phyloP scores from a whole-genome alignment of 2,113 vertebrate species.

The Oreochromis aureus region DNA sequence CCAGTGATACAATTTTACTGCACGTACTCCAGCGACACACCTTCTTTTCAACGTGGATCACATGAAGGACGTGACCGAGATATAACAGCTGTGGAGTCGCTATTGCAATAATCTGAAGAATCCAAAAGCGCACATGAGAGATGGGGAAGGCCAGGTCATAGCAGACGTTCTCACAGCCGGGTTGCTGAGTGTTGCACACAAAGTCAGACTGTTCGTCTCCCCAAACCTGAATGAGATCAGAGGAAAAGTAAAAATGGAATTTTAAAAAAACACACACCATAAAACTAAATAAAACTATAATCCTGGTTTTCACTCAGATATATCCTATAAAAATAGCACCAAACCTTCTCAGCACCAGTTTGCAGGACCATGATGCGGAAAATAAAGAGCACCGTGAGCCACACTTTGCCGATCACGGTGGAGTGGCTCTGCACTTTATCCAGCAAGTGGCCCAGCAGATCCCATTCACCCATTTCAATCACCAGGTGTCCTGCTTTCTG shows the following conservation, averaged over 20 bases:
- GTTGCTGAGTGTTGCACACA: constrained; percentile 92
- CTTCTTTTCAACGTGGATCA: constrained; percentile 87
- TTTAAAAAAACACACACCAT: rapidly evolving
- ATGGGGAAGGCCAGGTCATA: constrained; percentile 96
- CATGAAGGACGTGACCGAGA: constrained; percentile 89
- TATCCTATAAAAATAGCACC: neutral
- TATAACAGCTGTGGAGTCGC: constrained; percentile 93
- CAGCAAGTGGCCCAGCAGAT: constrained; percentile 87
- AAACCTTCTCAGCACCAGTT: constrained; percentile 77
- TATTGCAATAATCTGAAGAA: constrained; percentile 93
- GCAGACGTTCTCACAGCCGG: constrained; percentile 95
- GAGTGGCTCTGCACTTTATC: constrained; percentile 95
- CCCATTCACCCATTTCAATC: constrained; percentile 91
- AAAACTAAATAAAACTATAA: neutral
- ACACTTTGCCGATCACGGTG: constrained; percentile 93
- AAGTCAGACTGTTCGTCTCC: constrained; percentile 95
- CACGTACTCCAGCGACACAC: neutral
- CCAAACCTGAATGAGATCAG: constrained; percentile 74
- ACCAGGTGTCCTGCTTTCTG: neutral
- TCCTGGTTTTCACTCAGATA: neutral
- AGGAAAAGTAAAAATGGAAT: neutral
- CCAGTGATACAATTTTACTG: neutral
- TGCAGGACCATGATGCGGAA: constrained; percentile 93
- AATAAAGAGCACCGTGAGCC: constrained; percentile 95
- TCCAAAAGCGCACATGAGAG: constrained; percentile 96